Evolutionary conservation across 2,113 vertebrate species (phyloP).

Genomic region (Ciconia stormi): DNA sequence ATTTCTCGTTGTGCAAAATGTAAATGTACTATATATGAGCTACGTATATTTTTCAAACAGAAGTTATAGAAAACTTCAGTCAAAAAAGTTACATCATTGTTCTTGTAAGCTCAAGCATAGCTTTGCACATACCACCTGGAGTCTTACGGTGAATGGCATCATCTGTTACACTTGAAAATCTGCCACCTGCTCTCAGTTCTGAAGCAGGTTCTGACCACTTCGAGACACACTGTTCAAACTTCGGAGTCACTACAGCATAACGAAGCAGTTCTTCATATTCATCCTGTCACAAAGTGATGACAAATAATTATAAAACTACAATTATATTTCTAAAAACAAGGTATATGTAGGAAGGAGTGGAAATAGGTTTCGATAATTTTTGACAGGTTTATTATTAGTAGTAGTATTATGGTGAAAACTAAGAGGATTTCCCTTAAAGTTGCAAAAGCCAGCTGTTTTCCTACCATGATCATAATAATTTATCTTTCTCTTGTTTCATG

Average conservation of each 20-base stretch:
- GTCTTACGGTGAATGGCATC: slow-evolving; percentile 18
- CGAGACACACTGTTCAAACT: slow-evolving; percentile 65
- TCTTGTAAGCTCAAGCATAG: not conserved
- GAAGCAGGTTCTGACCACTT: slow-evolving; percentile 54
- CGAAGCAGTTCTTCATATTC: slow-evolving; percentile 91
- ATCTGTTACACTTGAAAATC: slow-evolving; percentile 41
- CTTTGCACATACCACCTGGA: slow-evolving; percentile 64
- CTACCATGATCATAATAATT: not conserved
- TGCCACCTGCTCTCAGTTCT: slow-evolving; percentile 44
- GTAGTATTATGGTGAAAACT: not conserved
- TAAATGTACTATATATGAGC: not conserved
- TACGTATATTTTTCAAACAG: not conserved
- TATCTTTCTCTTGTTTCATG: not conserved
- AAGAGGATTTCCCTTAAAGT: not conserved
- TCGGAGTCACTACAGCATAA: slow-evolving; percentile 83
- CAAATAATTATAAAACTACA: not conserved
- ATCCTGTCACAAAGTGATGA: slow-evolving; percentile 75
- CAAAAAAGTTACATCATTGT: not conserved
- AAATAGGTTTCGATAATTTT: not conserved
- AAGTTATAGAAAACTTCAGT: not conserved
- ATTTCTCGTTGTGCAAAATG: not conserved
- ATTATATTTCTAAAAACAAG: not conserved
- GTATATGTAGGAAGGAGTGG: not conserved
- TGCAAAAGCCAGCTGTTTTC: not conserved
- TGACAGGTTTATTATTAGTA: not conserved